Percentiles rank a stretch among this genome's conserved stretches.
Evolutionary conservation across 1,140 invertebrate genomes (phyloP).

Genomic region (Plectrocnemia conspersa): DNA sequence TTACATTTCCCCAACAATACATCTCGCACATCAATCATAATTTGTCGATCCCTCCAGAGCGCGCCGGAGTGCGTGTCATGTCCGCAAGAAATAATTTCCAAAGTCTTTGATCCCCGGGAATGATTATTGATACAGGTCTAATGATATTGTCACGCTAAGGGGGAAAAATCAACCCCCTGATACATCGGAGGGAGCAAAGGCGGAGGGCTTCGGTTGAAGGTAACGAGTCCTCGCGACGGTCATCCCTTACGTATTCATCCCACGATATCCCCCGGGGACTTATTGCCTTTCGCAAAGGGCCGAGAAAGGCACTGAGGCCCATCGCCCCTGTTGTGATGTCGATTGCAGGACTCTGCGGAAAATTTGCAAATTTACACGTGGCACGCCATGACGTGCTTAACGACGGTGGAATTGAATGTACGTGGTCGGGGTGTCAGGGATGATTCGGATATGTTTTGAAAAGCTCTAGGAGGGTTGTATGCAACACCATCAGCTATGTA

Average conservation of each 20-base stretch:
- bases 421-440: no score
- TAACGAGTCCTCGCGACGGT: constrained; percentile 5
- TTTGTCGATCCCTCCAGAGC: no score
- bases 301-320: neutral
- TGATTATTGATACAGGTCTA: constrained; percentile 10
- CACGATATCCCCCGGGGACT: constrained; percentile 16
- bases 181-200: neutral
- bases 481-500: no score
- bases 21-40: no score
- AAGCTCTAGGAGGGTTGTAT: no score
- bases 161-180: constrained; percentile 2
- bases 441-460: no score
- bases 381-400: neutral
- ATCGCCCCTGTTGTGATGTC: no score
- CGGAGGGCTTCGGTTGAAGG: neutral
- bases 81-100: neutral
- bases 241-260: constrained; percentile 19
- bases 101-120: constrained; percentile 1
- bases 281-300: constrained; percentile 6
- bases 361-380: constrained; percentile 4
- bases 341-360: constrained; percentile 5
- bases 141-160: constrained; percentile 4
- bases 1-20: no score
- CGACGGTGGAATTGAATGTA: no score
- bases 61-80: neutral